These are phyloP conservation scores for Lacanobia oleracea DNA, from an alignment of 2,888 invertebrate genomes.

Conservation along the genomic window DNA sequence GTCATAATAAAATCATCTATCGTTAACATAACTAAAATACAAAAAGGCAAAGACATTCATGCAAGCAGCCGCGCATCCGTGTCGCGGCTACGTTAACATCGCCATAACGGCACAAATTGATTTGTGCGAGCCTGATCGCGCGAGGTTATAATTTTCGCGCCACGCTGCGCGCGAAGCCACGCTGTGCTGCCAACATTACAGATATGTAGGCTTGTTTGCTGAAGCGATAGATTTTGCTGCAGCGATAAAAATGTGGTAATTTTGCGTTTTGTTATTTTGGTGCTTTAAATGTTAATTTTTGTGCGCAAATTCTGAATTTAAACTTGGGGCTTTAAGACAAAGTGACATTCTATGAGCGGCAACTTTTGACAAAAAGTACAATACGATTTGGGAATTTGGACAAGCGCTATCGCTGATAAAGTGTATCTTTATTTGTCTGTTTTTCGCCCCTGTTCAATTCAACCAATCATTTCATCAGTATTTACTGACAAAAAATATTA, in stretches of 20 bases:
- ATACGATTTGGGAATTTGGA: neutral
- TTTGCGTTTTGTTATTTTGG: constrained; percentile 18
- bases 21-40: constrained; percentile 49
- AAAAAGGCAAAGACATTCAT: constrained; percentile 50
- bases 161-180: constrained; percentile 81
- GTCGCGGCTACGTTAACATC: constrained; percentile 72
- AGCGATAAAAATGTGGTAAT: constrained; percentile 46
- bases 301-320: neutral
- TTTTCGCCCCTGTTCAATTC: neutral
- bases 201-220: constrained; percentile 71
- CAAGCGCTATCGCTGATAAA: neutral
- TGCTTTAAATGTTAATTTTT: constrained; percentile 6
- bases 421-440: neutral
- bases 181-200: constrained; percentile 78
- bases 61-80: constrained; percentile 64
- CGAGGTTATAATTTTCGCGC: constrained; percentile 88
- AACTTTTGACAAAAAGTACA: neutral
- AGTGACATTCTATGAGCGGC: neutral
- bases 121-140: constrained; percentile 77
- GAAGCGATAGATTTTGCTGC: constrained; percentile 61
- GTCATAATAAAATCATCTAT: constrained; percentile 29
- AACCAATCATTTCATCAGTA: neutral
- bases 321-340: neutral
- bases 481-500: neutral
- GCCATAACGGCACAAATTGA: constrained; percentile 83